Conservation (phyloP, 2,888 invertebrate genomes). For the Blera fallax region DNA sequence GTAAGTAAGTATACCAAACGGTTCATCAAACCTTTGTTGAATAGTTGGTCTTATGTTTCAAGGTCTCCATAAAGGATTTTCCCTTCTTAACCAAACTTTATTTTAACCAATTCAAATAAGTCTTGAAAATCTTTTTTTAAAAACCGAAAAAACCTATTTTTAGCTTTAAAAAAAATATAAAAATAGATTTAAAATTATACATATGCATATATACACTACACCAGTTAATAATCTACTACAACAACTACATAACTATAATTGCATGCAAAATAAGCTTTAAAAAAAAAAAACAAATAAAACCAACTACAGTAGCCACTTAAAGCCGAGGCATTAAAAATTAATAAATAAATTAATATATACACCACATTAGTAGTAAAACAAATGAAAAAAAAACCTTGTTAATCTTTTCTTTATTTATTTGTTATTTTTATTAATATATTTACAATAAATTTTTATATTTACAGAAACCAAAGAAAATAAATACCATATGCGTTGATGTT, state of each 20-base stretch:
- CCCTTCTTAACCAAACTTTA: too few species aligned
- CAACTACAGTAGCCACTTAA: conserved; percentile 20
- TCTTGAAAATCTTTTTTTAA: too few species aligned
- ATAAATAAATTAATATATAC: conserved; percentile 1
- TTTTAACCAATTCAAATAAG: too few species aligned
- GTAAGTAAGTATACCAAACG: too few species aligned
- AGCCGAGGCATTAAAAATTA: neutral
- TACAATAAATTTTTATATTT: conserved; percentile 24
- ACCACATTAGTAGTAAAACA: conserved; percentile 52
- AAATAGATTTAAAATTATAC: too few species aligned
- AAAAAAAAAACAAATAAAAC: neutral
- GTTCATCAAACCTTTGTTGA: too few species aligned
- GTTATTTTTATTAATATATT: conserved; percentile 19
- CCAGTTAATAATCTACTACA: neutral
- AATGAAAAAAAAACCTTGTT: conserved; percentile 30
- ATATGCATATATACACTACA: neutral
- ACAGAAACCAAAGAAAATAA: conserved; percentile 28
- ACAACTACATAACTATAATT: conserved; percentile 1
- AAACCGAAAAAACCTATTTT: neutral
- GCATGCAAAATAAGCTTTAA: conserved; percentile 16
- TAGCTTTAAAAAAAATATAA: neutral
- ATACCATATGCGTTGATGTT: conserved; percentile 18
- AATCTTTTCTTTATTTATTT: conserved; percentile 25
- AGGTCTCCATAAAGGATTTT: too few species aligned
- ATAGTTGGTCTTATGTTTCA: too few species aligned